Base-by-base conservation (phyloP, 2,113 vertebrate species). In the Merops nubicus region DNA sequence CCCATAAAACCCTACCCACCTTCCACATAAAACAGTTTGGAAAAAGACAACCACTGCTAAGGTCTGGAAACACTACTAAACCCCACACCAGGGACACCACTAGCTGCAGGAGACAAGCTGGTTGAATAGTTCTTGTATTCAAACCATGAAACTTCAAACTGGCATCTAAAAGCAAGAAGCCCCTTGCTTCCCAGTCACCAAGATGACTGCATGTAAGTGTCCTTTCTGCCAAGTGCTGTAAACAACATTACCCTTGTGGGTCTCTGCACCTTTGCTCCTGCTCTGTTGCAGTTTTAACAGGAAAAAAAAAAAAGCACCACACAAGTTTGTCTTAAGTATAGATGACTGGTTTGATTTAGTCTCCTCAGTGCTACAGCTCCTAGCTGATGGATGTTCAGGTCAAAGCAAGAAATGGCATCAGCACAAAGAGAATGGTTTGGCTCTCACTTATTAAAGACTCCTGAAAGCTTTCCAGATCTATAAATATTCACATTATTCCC, bases 401-500 rank as follows among this genome's bases (percentile, higher is more conserved):
- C 91, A 89, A 89, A 91, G 72, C 60, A 88, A 94, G 80, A 94
- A 94, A 86, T 68, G 64, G 83, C 76, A 83, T 91, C 79, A 93
- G 56, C 62, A 84, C 80, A 85, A 91, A 94, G 80, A 75, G 51
- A 93, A 70, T 16, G 25, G 54, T 78, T 93, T 34, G 11, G 69
- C 73, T 92, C 79, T 93, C 82, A 42, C 51, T 81, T 90, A 42
- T 93, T 93, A 83, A 91, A 95, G 77, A 72, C 85, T 91, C 56
- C 72, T 84, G 64, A 94, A 87, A 87, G 73, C 38, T 75, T 92
- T 96, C 85, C 95, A 93, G 65, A 82, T 87, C 92, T 96, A 94
- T 96, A 96, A 95, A 96, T 96, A 96, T 94, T 93, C 96, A 91
- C 51, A 1, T 94, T 92, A 94, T 94, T 89, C 85, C 76, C 88